Base-by-base conservation (phyloP, 2,797 vertebrate species). In the Loris lydekkerianus region DNA sequence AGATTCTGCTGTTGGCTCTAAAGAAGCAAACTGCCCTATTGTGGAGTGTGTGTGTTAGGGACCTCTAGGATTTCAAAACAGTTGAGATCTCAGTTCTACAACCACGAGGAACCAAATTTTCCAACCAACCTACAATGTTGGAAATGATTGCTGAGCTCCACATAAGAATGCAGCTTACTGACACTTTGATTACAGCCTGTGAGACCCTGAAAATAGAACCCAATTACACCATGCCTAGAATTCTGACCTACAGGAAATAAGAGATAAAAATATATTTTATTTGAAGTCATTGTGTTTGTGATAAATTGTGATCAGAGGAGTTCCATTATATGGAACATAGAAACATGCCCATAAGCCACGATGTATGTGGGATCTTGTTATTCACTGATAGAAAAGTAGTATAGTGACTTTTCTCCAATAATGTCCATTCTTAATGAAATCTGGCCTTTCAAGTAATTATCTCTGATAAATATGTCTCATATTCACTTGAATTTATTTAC, bases 361-460 rank as follows among this genome's bases (percentile, higher is more conserved):
- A 34, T 49, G 60, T 85, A 69, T 89, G 40, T 73, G 60, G 14
- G n/a, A 31, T 72, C 3, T 94, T 75, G 10, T 85, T 89, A 61
- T 4, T 69, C 15, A 78, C 14, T 23, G 84, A 43, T 31, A 70
- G 18, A 65, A 73, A 75, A 87, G 7, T 10, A 34, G n/a, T 8
- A n/a, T 67, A 13, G 2, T 89, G 6, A 37, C 3, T 85, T 86
- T 90, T 53, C n/a, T 78, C 18, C 85, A 85, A 46, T 60, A 70
- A 86, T 29, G 5, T 58, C 29, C 2, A 27, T n/a, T 87, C 3
- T 53, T 37, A 60, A 13, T 13, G 3, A 3, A 53, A 34, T 61
- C 94, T 95, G 11, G 7, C 7, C 53, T 95, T 92, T 95, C 7
- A 95, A 84, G 6, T 1, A 78, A 13, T 91, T 91, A 61, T 78